A percentile compares a stretch with the other conserved stretches of the same genome.
These are phyloP conservation scores for Anastrepha ludens DNA, from an alignment of 1,140 invertebrate genomes.

Conservation along the genomic window DNA sequence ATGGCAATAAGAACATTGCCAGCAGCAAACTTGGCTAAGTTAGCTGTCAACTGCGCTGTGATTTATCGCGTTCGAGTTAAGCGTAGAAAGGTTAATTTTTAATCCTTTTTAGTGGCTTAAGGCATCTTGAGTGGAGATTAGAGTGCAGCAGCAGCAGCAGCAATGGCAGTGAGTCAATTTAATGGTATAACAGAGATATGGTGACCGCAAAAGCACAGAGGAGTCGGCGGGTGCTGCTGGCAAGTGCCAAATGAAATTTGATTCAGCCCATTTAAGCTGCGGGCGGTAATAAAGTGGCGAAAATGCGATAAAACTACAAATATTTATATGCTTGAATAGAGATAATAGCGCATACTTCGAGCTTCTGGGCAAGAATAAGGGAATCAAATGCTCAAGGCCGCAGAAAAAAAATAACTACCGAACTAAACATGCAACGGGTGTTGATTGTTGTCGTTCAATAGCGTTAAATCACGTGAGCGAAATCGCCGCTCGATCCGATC, in stretches of 20 bases:
- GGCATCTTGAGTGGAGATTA: conserved; percentile 40
- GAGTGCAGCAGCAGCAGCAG: conserved; percentile 3
- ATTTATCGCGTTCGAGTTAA: conserved; percentile 47
- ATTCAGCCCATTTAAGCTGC: background rate
- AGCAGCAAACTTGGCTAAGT: conserved; percentile 31
- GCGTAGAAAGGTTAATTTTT: conserved; percentile 46
- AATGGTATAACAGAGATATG: background rate
- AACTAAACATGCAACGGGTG: too few relatives aligned
- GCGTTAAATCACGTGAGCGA: too few relatives aligned
- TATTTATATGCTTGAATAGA: background rate
- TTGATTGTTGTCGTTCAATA: too few relatives aligned
- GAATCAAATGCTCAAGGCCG: too few relatives aligned
- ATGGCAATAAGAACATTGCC: conserved; percentile 12
- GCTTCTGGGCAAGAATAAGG: too few relatives aligned
- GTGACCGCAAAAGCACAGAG: background rate
- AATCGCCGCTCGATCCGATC: too few relatives aligned
- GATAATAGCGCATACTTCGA: background rate
- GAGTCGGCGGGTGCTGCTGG: background rate
- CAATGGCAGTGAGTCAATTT: conserved; percentile 1
- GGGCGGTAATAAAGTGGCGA: background rate
- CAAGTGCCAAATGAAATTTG: background rate
- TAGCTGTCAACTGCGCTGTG: conserved; percentile 44
- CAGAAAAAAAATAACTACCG: too few relatives aligned
- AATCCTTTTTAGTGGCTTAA: conserved; percentile 49
- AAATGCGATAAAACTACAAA: background rate